Base-by-base conservation (phyloP, 2,797 vertebrate genomes). In the Falco biarmicus region DNA sequence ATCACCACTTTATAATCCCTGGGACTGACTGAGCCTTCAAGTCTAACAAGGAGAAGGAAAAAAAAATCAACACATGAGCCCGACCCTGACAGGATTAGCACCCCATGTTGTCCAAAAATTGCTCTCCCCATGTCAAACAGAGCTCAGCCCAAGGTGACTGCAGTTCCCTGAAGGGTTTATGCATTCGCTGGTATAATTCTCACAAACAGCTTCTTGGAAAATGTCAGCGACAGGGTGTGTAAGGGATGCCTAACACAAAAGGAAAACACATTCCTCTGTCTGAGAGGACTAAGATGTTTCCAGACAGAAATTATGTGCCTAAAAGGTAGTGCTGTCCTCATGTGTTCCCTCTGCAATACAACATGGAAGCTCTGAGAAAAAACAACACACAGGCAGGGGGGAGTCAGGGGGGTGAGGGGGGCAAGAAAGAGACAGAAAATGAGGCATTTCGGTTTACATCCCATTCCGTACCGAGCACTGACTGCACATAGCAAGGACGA, bases 261-360 rank as follows among this genome's bases (percentile, higher is more conserved):
- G 64, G 51, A 89, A 94, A 95, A 91, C 65, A 91, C 60, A 86
- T 92, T 93, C 74, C 37, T 85, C 31, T 84, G 80, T 76, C 92
- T 91, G 87, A 78, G 61, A 91, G n/a, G 37, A 79, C 31, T 5
- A 51, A 47, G 71, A 41, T 47, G 31, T 18, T 80, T 87, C 61
- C 10, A 90, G 47, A 65, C 29, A 89, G 79, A 87, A 92, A 75
- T 85, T 20, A 77, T 3, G 15, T 61, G 25, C 65, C 79, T 57
- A 57, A n/a, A 75, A 83, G 53, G 41, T 41, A 71, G 53, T 39
- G 64, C 29, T 0, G 12, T 54, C 82, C 37, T 71, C 68, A 48
- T 1, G 7, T 32, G 31, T 29, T 83, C 76, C 37, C 64, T 85
- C 71, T 43, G 64, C 50, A 71, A 60, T 10, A 57, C 22, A 56